phyloP scores from a whole-genome alignment of 2,888 invertebrate genomes.

The Rotaria magnacalcarata region DNA sequence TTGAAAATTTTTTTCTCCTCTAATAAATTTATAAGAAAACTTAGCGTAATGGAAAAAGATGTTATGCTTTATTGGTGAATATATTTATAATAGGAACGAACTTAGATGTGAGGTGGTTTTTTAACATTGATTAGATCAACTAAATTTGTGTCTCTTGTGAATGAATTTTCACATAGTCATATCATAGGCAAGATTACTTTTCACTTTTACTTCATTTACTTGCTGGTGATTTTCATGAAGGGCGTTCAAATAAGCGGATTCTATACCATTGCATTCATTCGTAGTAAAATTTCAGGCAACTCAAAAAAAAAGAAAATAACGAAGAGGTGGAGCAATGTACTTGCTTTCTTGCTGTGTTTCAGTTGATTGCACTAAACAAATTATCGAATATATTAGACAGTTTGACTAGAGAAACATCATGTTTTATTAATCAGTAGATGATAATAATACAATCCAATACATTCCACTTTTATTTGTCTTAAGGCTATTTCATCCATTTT shows the following conservation, averaged over 20 bases:
- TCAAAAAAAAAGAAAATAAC: neutral
- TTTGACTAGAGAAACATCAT: neutral
- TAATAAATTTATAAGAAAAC: too few relatives aligned
- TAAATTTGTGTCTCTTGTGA: neutral
- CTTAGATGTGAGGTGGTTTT: neutral
- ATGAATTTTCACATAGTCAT: neutral
- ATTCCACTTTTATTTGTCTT: neutral
- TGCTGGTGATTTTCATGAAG: neutral
- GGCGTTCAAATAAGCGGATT: neutral
- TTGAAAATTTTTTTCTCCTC: too few relatives aligned
- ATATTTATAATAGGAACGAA: too few relatives aligned
- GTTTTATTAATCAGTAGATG: neutral
- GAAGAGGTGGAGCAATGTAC: neutral
- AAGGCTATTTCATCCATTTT: neutral
- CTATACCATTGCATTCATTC: neutral
- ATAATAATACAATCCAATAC: neutral
- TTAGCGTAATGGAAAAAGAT: too few relatives aligned
- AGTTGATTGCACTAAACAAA: neutral
- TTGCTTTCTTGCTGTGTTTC: neutral
- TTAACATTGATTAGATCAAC: neutral
- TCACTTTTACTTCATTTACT: neutral
- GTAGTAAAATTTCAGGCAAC: neutral
- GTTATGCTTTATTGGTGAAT: too few relatives aligned
- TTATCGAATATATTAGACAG: neutral
- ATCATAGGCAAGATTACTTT: neutral